phyloP scores from a whole-genome alignment of 2,113 vertebrate genomes.

The Pomatostomus ruficeps region DNA sequence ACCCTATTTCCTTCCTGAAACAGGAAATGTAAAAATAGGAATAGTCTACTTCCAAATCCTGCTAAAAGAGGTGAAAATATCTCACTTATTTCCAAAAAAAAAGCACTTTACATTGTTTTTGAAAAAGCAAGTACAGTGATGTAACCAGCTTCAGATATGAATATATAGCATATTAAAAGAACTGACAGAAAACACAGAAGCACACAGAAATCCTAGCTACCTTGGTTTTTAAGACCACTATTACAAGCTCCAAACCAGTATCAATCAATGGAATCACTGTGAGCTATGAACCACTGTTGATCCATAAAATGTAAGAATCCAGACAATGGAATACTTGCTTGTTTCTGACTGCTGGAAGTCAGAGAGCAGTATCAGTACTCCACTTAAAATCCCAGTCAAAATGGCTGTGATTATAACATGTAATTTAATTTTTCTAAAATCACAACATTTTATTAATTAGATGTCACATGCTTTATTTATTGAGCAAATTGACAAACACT shows the following conservation, averaged over 20 bases:
- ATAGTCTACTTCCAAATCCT: neutral
- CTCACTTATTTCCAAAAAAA: neutral
- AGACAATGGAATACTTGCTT: neutral
- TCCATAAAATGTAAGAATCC: neutral
- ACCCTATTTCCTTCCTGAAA: constrained; percentile 40
- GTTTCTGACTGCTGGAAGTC: neutral
- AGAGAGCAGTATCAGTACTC: neutral
- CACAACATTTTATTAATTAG: neutral
- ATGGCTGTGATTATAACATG: neutral
- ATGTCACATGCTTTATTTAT: neutral
- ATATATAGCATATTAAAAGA: neutral
- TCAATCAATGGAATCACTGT: neutral
- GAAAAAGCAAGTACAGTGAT: neutral
- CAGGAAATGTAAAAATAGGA: constrained; percentile 59
- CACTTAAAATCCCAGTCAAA: neutral
- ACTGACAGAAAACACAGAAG: neutral
- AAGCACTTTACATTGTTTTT: neutral
- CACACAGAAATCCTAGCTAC: neutral
- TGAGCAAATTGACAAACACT: neutral
- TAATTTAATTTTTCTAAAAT: neutral
- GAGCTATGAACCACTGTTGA: neutral
- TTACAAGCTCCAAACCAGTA: neutral
- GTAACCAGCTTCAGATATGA: neutral
- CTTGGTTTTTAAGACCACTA: neutral
- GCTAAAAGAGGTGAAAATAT: neutral